These are phyloP conservation scores for Macrosteles quadrilineatus DNA, from an alignment of 1,140 invertebrate genomes.

Conservation along the genomic window DNA sequence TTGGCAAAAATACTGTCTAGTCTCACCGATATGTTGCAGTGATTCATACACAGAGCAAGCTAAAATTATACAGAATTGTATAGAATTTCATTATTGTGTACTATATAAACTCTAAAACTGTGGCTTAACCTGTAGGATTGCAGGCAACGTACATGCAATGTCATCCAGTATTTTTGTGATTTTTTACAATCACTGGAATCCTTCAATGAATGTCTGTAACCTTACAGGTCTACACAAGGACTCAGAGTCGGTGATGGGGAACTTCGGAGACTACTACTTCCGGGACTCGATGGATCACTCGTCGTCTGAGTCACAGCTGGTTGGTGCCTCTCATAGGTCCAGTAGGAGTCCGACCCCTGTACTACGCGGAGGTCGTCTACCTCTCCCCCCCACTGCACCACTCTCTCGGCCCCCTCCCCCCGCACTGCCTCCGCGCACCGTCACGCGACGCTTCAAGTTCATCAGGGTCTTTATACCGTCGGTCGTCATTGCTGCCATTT, in stretches of 20 bases:
- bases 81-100: too few relatives aligned
- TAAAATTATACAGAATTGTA: too few relatives aligned
- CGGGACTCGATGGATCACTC: slow-evolving; percentile 78
- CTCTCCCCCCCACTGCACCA: slow-evolving; percentile 33
- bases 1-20: too few relatives aligned
- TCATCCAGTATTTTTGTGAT: too few relatives aligned
- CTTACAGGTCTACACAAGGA: slow-evolving; percentile 3
- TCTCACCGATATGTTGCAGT: too few relatives aligned
- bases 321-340: slow-evolving; percentile 58
- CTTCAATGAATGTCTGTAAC: too few relatives aligned
- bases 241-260: slow-evolving; percentile 5
- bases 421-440: slow-evolving; percentile 16
- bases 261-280: slow-evolving; percentile 61
- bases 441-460: slow-evolving; percentile 48
- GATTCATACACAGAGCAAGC: too few relatives aligned
- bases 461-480: slow-evolving; percentile 71
- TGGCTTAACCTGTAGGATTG: too few relatives aligned
- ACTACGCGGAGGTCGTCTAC: slow-evolving; percentile 20
- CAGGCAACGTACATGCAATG: too few relatives aligned
- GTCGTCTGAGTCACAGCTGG: slow-evolving; percentile 68
- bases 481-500: slow-evolving; percentile 62
- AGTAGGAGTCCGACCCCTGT: slow-evolving; percentile 58
- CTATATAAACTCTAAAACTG: too few relatives aligned
- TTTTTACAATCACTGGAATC: too few relatives aligned
- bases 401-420: slow-evolving; percentile 32